These are phyloP conservation scores for Noctua fimbriata DNA, from an alignment of 2,888 invertebrate species.

Conservation along the genomic window DNA sequence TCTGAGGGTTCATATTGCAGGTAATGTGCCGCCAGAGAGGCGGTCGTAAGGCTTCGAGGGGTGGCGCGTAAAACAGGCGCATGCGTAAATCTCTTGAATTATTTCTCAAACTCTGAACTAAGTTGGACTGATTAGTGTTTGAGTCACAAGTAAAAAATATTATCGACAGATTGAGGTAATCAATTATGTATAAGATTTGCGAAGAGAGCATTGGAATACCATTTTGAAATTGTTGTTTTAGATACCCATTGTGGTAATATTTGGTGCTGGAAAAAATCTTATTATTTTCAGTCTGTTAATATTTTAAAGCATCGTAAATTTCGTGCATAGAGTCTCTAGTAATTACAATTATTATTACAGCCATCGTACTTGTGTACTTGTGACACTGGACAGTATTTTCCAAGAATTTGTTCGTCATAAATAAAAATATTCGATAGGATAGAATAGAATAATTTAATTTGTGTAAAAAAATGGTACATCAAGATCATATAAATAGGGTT, in stretches of 20 bases:
- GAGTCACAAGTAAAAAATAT: slow-evolving; percentile 54
- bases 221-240: slow-evolving; percentile 12
- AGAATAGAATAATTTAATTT: no score
- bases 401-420: not conserved
- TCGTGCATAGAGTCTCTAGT: not conserved
- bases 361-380: not conserved
- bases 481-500: no score
- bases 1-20: slow-evolving; percentile 85
- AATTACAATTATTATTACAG: not conserved
- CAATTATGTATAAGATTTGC: slow-evolving; percentile 44
- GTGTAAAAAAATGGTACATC: no score
- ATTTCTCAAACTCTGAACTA: slow-evolving; percentile 83
- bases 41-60: slow-evolving; percentile 89
- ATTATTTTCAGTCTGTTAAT: not conserved
- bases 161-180: slow-evolving; percentile 50
- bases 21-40: slow-evolving; percentile 81
- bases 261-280: not conserved
- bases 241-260: not conserved
- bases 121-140: slow-evolving; percentile 69
- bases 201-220: not conserved
- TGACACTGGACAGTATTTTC: not conserved
- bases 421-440: not conserved
- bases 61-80: slow-evolving; percentile 89
- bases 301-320: not conserved
- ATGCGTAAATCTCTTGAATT: slow-evolving; percentile 86